Percentiles rank a stretch among this genome's conserved stretches.
Conservation (phyloP, 1,140 invertebrate species). For the Formica selysi region DNA sequence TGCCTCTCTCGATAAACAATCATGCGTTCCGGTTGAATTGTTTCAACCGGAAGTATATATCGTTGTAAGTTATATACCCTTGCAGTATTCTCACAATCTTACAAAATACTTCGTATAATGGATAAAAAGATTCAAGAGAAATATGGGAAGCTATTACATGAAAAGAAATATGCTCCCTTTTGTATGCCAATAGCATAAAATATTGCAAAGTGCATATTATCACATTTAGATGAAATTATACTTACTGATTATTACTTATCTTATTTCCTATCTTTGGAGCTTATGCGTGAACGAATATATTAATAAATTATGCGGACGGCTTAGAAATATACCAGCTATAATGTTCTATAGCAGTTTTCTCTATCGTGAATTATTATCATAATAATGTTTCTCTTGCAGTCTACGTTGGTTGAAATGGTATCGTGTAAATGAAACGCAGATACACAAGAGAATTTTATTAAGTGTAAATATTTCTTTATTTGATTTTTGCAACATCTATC, state of each 20-base stretch:
- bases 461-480: too few species aligned
- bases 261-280: background rate
- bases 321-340: too few species aligned
- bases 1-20: background rate
- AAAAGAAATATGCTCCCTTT: background rate
- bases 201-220: conserved; percentile 1
- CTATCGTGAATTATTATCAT: too few species aligned
- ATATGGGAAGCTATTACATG: background rate
- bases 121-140: background rate
- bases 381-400: too few species aligned
- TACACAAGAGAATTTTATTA: too few species aligned
- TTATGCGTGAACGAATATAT: background rate
- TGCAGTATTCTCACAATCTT: background rate
- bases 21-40: background rate
- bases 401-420: too few species aligned
- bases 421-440: too few species aligned
- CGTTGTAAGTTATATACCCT: too few species aligned
- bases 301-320: too few species aligned
- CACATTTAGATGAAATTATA: background rate
- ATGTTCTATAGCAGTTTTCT: too few species aligned
- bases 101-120: background rate
- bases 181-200: background rate
- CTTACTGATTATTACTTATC: background rate
- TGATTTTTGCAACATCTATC: too few species aligned
- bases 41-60: conserved; percentile 12